Conservation (phyloP, 2,888 invertebrate genomes). For the Heliconius sara region DNA sequence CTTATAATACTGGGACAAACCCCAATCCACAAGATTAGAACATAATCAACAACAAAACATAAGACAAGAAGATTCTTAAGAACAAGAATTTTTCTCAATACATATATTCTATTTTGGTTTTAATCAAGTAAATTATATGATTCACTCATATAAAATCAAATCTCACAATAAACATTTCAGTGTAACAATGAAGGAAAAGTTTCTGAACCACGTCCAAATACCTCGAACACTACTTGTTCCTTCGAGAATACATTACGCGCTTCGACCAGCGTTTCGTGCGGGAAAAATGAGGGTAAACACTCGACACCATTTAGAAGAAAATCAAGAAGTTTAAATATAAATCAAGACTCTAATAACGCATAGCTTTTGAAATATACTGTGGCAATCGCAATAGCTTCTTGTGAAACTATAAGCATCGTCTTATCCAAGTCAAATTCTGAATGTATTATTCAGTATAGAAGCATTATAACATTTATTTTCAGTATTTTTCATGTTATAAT, state of each 20-base stretch:
- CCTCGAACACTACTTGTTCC: conserved; percentile 4
- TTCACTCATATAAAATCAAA: conserved; percentile 7
- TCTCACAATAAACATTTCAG: conserved; percentile 18
- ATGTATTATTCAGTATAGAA: conserved; percentile 5
- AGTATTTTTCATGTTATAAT: neutral
- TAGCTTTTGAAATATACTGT: conserved; percentile 25
- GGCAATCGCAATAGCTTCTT: conserved; percentile 2
- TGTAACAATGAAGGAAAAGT: conserved; percentile 30
- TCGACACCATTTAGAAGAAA: conserved; percentile 38
- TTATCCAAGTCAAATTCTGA: conserved; percentile 5
- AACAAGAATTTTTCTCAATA: neutral
- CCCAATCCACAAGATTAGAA: neutral
- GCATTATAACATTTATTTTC: neutral
- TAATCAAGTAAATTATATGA: conserved; percentile 11
- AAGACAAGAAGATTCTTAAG: too few relatives aligned
- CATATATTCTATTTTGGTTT: neutral
- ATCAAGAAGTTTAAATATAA: conserved; percentile 26
- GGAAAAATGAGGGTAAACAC: conserved; percentile 34
- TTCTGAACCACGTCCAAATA: conserved; percentile 30
- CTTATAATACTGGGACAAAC: neutral
- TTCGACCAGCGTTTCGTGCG: conserved; percentile 10
- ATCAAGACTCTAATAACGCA: neutral
- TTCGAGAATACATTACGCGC: conserved; percentile 16
- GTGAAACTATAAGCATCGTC: conserved; percentile 1
- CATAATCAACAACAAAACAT: too few relatives aligned